Base-by-base conservation (phyloP, 2,797 vertebrate species). In the Eulemur mongoz region DNA sequence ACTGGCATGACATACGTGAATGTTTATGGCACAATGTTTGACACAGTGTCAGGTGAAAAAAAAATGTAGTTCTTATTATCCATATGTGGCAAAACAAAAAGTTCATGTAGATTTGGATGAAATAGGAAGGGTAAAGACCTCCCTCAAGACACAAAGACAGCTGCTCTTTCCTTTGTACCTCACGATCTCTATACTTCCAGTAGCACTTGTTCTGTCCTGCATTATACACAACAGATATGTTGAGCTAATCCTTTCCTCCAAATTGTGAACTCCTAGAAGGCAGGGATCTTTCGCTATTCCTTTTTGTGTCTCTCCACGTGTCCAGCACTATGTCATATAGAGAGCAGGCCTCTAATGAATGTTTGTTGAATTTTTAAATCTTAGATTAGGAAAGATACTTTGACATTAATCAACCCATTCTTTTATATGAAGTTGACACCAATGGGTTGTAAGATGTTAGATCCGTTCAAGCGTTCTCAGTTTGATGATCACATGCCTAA, bases 181-280 rank as follows among this genome's bases (percentile, higher is more conserved):
- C 35, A 13, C 0, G 6, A 17, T 72, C 38, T 57, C n/a, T 63
- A 0, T 13, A 79, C 18, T 75, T 52, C 23, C 25, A 1, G 5
- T 3, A 27, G 40, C 6, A 18, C 35, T 38, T 83, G 12, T 67
- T 63, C 18, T 63, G 80, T 27, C 27, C 63, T 35, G 5, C 15
- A 9, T 57, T 30, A n/a, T 25, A 14, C 1, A 14, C 0, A 4
- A 8, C 1, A 4, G 11, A 5, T 43, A 2, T 15, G 14, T 67
- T 52, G 32, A 35, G 22, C 45, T 80, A 35, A 70, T 57, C 17
- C 30, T 72, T 59, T 45, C 75, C 89, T 81, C 54, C 52, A 78
- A 59, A 80, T 32, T 32, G 72, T 59, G 30, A 61, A 13, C 40
- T 70, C 12, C 40, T 70, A 45, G 35, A 85, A 30, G 65, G 14